A percentile compares a stretch with the other conserved stretches of the same genome.
Evolutionary conservation across 2,888 invertebrate species (phyloP).

Genomic region (Cataglyphis rosenhaueri): DNA sequence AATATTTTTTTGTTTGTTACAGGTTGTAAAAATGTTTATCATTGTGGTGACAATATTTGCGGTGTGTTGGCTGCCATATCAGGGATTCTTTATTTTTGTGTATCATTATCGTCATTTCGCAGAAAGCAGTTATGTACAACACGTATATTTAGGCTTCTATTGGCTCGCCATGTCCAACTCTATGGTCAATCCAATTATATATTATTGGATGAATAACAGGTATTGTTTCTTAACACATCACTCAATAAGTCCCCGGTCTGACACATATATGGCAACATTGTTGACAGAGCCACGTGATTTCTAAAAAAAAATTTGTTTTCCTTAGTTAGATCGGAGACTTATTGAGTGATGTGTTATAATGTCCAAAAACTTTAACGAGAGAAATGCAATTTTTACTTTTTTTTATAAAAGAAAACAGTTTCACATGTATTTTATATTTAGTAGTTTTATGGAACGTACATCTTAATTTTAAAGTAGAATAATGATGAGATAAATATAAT

Average conservation of each 20-base stretch:
- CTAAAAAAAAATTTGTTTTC: too few relatives aligned
- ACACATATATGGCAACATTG: too few relatives aligned
- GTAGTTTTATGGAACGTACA: not conserved
- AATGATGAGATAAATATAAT: not conserved
- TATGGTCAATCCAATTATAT: constrained; percentile 96
- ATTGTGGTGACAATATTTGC: constrained; percentile 94
- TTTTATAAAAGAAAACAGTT: not conserved
- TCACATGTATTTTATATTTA: not conserved
- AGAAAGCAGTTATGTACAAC: constrained; percentile 91
- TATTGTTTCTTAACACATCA: constrained; percentile 80
- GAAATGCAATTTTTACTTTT: not conserved
- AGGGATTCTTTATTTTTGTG: constrained; percentile 93
- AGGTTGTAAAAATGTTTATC: constrained; percentile 97
- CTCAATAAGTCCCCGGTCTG: too few relatives aligned
- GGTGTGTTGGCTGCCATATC: constrained; percentile 96
- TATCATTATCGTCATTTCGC: constrained; percentile 90
- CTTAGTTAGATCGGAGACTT: too few relatives aligned
- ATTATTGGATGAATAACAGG: constrained; percentile 97
- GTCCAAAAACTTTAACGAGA: not conserved
- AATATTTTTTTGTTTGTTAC: constrained; percentile 28
- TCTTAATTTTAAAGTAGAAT: not conserved
- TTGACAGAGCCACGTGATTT: too few relatives aligned
- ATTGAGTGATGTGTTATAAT: not conserved
- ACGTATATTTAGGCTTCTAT: constrained; percentile 94
- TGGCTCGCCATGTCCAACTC: constrained; percentile 97